Evolutionary conservation across 2,113 vertebrate species (phyloP).

Genomic region (Oryctolagus cuniculus): mOryCun1.1 NC_091443.1:76414501-76415000

Average conservation of each 20-base stretch:
- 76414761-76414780: background rate
- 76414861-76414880: background rate
- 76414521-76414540: background rate
- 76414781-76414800: background rate
- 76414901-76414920: background rate
- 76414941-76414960: no score
- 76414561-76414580: background rate
- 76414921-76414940: no score
- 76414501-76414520: background rate
- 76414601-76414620: background rate
- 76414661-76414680: no score
- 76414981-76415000: no score
- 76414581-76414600: background rate
- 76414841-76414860: constrained; percentile 3
- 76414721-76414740: no score
- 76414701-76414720: background rate
- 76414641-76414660: no score
- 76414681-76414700: no score
- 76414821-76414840: background rate
- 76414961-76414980: no score
- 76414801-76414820: background rate
- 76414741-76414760: background rate
- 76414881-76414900: background rate
- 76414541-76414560: background rate
- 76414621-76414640: background rate